These are phyloP conservation scores for Conistra vaccinii DNA, from an alignment of 2,888 invertebrate species.

Conservation along the genomic window DNA sequence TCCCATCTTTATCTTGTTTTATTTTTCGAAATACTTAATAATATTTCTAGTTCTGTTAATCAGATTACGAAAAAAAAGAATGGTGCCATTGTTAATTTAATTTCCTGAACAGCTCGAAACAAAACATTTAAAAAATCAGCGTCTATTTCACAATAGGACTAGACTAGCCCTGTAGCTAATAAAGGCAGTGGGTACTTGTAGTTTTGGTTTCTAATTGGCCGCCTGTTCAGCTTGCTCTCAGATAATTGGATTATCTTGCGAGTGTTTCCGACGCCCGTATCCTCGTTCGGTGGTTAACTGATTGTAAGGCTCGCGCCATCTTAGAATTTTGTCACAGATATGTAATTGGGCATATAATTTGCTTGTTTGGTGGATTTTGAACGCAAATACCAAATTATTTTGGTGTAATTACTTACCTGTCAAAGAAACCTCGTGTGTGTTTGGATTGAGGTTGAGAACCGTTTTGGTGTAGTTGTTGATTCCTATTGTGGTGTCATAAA, in stretches of 20 bases:
- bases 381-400: conserved; percentile 36
- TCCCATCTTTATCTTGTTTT: background rate
- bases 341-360: conserved; percentile 67
- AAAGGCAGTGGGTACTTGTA: conserved; percentile 67
- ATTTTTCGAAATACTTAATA: background rate
- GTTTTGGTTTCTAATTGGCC: conserved; percentile 78
- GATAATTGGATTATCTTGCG: conserved; percentile 80
- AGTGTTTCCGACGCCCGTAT: conserved; percentile 73
- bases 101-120: background rate
- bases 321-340: conserved; percentile 66
- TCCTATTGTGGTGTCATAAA: background rate
- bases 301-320: conserved; percentile 63
- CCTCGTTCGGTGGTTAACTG: conserved; percentile 73
- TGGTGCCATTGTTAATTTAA: background rate
- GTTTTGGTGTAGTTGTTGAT: background rate
- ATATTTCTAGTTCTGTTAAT: too few relatives aligned
- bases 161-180: conserved; percentile 55
- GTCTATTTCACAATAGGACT: conserved; percentile 40
- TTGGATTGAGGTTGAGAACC: background rate
- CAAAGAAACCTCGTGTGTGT: conserved; percentile 7
- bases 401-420: conserved; percentile 38
- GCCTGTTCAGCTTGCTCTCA: conserved; percentile 73
- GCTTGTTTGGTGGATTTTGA: conserved; percentile 43
- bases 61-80: background rate
- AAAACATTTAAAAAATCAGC: conserved; percentile 30